Conservation (phyloP, 2,888 invertebrate genomes). For the Merodon equestris region DNA sequence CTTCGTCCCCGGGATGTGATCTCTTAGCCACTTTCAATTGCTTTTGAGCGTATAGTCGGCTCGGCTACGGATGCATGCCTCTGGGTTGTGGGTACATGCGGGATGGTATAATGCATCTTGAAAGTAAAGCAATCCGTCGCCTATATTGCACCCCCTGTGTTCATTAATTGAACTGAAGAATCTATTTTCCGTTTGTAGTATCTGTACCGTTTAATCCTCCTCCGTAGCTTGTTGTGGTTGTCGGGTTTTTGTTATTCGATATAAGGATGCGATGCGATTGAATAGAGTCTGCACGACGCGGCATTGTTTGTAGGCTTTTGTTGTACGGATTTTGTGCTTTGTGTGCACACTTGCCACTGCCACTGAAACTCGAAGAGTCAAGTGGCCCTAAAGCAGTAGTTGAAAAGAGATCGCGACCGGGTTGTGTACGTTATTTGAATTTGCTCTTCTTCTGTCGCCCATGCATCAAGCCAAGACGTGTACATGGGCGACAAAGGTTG, state of each 20-base stretch:
- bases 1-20: no score
- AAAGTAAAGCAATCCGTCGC: background rate
- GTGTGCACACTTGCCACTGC: conserved; percentile 33
- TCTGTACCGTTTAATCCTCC: background rate
- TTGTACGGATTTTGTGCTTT: conserved; percentile 34
- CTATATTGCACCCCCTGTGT: background rate
- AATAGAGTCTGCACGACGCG: conserved; percentile 60
- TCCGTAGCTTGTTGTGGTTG: conserved; percentile 25
- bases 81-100: no score
- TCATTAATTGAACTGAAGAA: conserved; percentile 42
- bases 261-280: conserved; percentile 34
- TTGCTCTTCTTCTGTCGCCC: no score
- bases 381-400: conserved; percentile 42
- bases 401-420: conserved; percentile 8
- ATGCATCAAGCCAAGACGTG: no score
- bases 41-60: no score
- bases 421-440: no score
- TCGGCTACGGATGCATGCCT: no score
- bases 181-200: conserved; percentile 28
- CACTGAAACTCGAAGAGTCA: conserved; percentile 58
- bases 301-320: conserved; percentile 52
- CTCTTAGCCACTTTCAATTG: no score
- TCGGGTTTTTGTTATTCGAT: conserved; percentile 62
- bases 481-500: no score
- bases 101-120: conserved; percentile 13